Base-by-base conservation (phyloP, 2,113 vertebrate genomes). In the Gallinago media region DNA sequence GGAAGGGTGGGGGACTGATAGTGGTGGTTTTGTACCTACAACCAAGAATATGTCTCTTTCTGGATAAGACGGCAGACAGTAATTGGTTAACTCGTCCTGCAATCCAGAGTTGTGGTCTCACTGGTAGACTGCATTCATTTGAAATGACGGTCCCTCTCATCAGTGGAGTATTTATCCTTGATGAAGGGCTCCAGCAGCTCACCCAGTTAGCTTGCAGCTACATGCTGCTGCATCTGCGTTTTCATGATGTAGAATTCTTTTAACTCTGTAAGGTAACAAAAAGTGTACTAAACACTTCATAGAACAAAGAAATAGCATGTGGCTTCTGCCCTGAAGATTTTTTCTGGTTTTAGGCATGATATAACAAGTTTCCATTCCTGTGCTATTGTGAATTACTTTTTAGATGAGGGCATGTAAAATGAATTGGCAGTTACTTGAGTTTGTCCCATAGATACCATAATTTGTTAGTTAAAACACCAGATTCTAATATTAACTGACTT, bases 331-430 rank as follows among this genome's bases (percentile, higher is more conserved):
- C 36, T n/a, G 47, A 77, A 74, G 74, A 88, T 52, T 50, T 79
- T 89, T 84, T 31, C 74, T 80, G 15, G 25, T 90, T 96, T 93
- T 85, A 89, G 63, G 32, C 90, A 19, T 90, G 96, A 95, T 96
- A 34, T 58, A 88, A 90, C 89, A 94, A 76, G 94, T 80, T 93
- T 84, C 46, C 26, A 67, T 93, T 92, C 56, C 44, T 63, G 6
- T 81, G 50, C 47, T 92, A 12, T 59, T 88, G 42, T 66, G 85
- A 91, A 55, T 93, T 70, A 71, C 65, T 77, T 81, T 21, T 42
- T 94, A 78, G 71, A 75, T 91, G 70, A 91, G 76, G 58, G 55
- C 25, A 47, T 2, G 2, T 61, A 29, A 47, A 74, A 93, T 88
- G 82, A 90, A 83, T 92, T 73, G 67, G 63, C 18, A 74, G 79